Conservation (phyloP, 2,797 vertebrate genomes). For the Micropoecilia bifurca region DNA sequence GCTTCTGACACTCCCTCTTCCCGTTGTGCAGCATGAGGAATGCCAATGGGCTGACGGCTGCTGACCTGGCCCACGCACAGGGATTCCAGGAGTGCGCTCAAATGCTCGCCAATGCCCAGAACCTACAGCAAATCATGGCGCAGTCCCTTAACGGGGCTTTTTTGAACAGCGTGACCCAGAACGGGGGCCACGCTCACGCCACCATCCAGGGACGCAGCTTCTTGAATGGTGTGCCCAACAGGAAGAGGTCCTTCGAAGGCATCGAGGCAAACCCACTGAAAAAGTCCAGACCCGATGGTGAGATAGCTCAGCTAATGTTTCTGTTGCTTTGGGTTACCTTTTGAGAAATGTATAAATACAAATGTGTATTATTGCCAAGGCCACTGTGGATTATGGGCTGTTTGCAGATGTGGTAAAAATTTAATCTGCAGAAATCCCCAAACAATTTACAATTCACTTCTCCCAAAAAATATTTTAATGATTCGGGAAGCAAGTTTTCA, state of each 20-base stretch:
- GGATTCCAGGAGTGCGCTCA: constrained; percentile 96
- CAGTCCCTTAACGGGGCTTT: constrained; percentile 85
- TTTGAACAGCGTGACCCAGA: constrained; percentile 85
- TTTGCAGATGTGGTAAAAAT: neutral
- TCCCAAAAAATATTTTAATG: neutral
- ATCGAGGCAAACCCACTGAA: constrained; percentile 87
- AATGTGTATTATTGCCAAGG: neutral
- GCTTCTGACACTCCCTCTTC: constrained; percentile 87
- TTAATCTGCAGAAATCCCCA: neutral
- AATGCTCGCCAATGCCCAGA: constrained; percentile 97
- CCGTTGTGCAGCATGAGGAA: constrained; percentile 97
- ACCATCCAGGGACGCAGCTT: constrained; percentile 79
- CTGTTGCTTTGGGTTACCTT: neutral
- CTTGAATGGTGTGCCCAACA: constrained; percentile 85
- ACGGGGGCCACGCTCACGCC: constrained; percentile 82
- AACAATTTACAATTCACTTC: neutral
- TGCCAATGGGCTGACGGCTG: constrained; percentile 98
- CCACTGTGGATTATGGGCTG: neutral
- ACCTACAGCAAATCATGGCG: constrained; percentile 88
- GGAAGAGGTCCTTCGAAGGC: constrained; percentile 94
- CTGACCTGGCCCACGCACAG: constrained; percentile 98
- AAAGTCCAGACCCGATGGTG: constrained; percentile 90
- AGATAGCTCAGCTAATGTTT: constrained; percentile 19
- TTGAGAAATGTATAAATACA: neutral
- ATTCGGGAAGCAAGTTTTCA: neutral